phyloP scores from a whole-genome alignment of 2,113 vertebrate species.

The Xenus cinereus region DNA sequence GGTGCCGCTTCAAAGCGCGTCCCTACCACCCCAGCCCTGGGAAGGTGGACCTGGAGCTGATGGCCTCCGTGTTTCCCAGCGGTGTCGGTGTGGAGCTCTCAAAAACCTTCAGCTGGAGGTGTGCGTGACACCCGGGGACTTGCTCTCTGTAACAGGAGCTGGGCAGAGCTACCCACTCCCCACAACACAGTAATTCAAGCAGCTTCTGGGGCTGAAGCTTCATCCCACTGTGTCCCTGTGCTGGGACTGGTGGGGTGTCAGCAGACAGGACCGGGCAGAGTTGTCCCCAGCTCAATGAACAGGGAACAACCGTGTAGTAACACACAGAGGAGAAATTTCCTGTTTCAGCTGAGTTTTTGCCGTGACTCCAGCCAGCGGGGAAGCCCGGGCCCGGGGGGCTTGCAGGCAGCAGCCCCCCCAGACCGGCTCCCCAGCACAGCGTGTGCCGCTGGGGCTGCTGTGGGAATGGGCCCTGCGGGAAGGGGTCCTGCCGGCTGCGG shows the following conservation, averaged over 20 bases:
- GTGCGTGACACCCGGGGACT: accelerated
- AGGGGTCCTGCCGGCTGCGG: accelerated
- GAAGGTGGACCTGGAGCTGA: background rate
- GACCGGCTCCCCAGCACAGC: background rate
- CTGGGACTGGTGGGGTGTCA: background rate
- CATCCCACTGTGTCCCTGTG: background rate
- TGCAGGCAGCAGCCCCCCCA: background rate
- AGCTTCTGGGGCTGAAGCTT: background rate
- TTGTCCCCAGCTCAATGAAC: background rate
- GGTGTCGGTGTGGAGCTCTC: background rate
- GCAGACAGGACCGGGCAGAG: too few relatives aligned
- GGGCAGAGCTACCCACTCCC: background rate
- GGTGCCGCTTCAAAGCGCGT: background rate
- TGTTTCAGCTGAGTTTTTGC: background rate
- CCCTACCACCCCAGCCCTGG: too few relatives aligned
- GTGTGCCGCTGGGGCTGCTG: accelerated
- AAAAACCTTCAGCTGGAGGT: background rate
- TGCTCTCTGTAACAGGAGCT: background rate
- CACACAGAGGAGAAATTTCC: background rate
- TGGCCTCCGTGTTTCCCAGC: accelerated
- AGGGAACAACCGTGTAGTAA: background rate
- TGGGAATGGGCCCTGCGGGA: background rate
- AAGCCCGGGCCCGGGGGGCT: accelerated
- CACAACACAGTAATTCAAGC: too few relatives aligned
- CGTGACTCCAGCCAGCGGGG: accelerated